Evolutionary conservation across 2,113 vertebrate genomes (phyloP).

Genomic region (Pica pica): DNA sequence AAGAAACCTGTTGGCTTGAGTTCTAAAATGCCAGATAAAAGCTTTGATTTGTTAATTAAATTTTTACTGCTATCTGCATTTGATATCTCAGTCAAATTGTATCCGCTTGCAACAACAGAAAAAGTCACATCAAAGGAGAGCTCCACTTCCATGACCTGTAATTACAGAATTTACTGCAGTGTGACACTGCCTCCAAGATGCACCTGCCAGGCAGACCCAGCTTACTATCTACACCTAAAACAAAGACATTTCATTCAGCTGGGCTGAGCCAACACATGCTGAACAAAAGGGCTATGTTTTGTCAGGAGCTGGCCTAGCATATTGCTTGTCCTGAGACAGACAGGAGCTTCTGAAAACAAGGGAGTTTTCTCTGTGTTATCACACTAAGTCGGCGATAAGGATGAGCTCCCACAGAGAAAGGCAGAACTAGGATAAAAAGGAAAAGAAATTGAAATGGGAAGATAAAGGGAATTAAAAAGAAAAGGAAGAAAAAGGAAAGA

Average conservation of each 20-base stretch:
- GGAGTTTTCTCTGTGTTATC: not conserved
- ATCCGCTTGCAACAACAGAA: conserved; percentile 65
- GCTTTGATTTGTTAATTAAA: conserved; percentile 81
- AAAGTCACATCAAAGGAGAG: conserved; percentile 72
- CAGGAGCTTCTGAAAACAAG: not conserved
- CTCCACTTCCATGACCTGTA: conserved; percentile 62
- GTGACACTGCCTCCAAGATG: conserved; percentile 53
- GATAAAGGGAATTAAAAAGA: not conserved
- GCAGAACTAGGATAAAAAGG: not conserved
- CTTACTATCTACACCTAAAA: conserved; percentile 10
- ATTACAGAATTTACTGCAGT: conserved; percentile 70
- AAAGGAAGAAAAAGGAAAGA: not conserved
- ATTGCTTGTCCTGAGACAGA: not conserved
- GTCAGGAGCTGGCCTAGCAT: not conserved
- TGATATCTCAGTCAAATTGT: conserved; percentile 75
- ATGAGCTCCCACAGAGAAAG: not conserved
- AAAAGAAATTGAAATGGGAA: not conserved
- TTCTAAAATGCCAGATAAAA: conserved; percentile 74
- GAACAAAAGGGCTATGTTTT: conserved; percentile 27
- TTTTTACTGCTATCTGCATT: conserved; percentile 76
- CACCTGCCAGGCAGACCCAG: conserved; percentile 55
- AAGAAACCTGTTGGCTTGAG: conserved; percentile 74
- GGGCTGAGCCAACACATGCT: not conserved
- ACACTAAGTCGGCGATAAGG: not conserved
- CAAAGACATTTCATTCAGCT: conserved; percentile 4